These are phyloP conservation scores for Lysandra bellargus DNA, from an alignment of 2,888 invertebrate species.

Conservation along the genomic window DNA sequence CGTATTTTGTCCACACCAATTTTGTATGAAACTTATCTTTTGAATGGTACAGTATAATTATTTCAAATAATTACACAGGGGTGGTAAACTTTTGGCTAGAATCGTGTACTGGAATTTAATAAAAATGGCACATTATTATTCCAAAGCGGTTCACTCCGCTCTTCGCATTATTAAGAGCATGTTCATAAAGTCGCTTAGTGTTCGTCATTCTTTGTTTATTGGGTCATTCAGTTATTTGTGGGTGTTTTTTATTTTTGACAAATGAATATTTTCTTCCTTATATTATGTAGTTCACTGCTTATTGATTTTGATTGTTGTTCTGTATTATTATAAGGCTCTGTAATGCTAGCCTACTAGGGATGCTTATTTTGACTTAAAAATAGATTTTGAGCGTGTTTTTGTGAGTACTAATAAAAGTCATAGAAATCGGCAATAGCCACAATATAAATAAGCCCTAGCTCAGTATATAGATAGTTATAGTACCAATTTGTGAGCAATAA, in stretches of 20 bases:
- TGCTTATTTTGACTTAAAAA: too few species aligned
- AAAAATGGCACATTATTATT: conserved; percentile 53
- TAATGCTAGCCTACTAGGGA: too few species aligned
- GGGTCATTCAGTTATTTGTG: neutral
- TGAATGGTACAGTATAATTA: conserved; percentile 56
- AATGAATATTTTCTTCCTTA: neutral
- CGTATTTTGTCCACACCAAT: neutral
- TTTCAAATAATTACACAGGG: conserved; percentile 66
- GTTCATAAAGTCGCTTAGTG: conserved; percentile 37
- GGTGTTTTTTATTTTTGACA: neutral
- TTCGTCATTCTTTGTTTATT: conserved; percentile 28
- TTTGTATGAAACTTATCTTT: neutral
- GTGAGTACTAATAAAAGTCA: too few species aligned
- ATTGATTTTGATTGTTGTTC: too few species aligned
- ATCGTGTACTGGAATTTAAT: conserved; percentile 54
- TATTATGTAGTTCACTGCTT: too few species aligned
- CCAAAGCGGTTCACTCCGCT: conserved; percentile 40
- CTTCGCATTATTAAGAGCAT: conserved; percentile 43
- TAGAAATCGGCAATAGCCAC: too few species aligned
- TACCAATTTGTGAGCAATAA: too few species aligned
- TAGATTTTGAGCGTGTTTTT: too few species aligned
- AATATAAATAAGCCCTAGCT: too few species aligned
- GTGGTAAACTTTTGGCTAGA: conserved; percentile 51
- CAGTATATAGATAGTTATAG: too few species aligned
- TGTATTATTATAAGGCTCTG: too few species aligned